Percentiles rank a stretch among this genome's conserved stretches.
Conservation (phyloP, 2,113 vertebrate genomes). For the Corythoichthys intestinalis region DNA sequence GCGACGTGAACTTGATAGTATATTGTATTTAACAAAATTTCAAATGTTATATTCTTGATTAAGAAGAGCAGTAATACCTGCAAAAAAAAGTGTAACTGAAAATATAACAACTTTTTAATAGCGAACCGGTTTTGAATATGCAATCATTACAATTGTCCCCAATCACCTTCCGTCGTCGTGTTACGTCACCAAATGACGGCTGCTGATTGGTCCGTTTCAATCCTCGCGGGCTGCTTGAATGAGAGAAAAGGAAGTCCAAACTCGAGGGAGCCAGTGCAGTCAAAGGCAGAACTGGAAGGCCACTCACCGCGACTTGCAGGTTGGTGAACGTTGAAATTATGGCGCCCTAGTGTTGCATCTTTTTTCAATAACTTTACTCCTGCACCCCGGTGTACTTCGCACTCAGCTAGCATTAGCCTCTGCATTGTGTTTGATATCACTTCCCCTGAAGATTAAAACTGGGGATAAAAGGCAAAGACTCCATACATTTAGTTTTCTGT, state of each 20-base stretch:
- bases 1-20: too few species aligned
- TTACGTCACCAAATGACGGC: conserved; percentile 5
- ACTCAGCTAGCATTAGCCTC: conserved; percentile 15
- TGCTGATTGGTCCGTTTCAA: conserved; percentile 89
- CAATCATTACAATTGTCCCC: conserved; percentile 28
- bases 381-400: neutral
- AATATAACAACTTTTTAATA: neutral
- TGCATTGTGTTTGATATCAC: neutral
- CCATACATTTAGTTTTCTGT: conserved; percentile 1
- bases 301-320: conserved; percentile 20
- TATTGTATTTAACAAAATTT: too few species aligned
- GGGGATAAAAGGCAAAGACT: neutral
- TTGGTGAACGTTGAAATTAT: neutral
- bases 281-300: neutral
- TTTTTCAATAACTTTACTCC: neutral
- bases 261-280: neutral
- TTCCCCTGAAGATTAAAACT: neutral
- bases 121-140: conserved; percentile 54
- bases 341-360: neutral
- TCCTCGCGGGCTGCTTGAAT: conserved; percentile 99
- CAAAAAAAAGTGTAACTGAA: neutral
- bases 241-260: conserved; percentile 37
- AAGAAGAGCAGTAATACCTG: too few species aligned
- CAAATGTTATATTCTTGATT: too few species aligned
- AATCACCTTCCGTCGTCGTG: conserved; percentile 38